Conservation (phyloP, 2,113 vertebrate genomes). For the Tursiops truncatus region DNA sequence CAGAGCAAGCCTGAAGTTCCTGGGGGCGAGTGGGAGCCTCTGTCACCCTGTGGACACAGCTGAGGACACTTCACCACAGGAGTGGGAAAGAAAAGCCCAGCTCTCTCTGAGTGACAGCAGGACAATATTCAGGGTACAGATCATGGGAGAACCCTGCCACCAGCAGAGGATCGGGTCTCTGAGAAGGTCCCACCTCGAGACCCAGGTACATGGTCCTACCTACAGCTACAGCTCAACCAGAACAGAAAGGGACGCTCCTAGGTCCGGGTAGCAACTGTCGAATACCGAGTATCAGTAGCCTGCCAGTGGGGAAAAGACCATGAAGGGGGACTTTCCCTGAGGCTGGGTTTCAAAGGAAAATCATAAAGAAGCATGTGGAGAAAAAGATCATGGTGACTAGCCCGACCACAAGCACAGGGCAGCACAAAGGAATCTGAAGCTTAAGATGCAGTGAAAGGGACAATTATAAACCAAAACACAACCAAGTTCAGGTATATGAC, state of each 20-base stretch:
- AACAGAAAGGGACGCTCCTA: neutral
- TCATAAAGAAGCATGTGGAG: neutral
- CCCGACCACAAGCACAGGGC: neutral
- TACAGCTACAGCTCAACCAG: neutral
- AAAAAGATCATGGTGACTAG: neutral
- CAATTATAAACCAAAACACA: neutral
- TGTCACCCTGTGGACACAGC: neutral
- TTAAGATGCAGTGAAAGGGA: neutral
- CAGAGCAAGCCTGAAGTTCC: neutral
- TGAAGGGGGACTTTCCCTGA: neutral
- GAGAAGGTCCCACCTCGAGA: neutral
- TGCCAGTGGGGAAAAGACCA: neutral
- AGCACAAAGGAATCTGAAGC: neutral
- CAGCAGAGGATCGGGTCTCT: rapidly evolving
- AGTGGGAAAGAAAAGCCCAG: neutral
- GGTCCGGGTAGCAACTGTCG: no score
- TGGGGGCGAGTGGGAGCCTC: neutral
- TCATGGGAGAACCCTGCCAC: neutral
- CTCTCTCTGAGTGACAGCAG: neutral
- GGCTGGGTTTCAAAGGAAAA: neutral
- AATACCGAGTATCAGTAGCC: no score
- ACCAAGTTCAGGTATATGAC: neutral
- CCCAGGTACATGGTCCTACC: neutral
- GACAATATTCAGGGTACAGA: neutral
- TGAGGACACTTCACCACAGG: neutral